Evolutionary conservation across 2,797 vertebrate genomes (phyloP).

Genomic region (Dryobates pubescens): DNA sequence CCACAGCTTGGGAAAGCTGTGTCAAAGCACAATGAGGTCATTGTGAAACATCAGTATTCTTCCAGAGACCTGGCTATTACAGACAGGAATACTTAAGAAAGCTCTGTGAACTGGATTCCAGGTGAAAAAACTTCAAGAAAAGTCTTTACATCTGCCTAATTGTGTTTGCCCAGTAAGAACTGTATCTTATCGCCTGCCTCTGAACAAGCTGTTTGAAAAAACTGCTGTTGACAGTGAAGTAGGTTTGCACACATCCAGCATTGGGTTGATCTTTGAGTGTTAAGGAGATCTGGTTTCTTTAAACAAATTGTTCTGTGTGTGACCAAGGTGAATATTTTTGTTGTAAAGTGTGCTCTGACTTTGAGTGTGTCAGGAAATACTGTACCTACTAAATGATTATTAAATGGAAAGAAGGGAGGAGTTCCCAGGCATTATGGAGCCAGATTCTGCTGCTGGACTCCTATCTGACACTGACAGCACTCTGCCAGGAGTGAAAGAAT

Average conservation of each 20-base stretch:
- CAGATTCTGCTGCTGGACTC: constrained; percentile 36
- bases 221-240: background rate
- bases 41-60: constrained; percentile 84
- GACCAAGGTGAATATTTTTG: constrained; percentile 50
- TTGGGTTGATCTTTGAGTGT: constrained; percentile 37
- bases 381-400: constrained; percentile 37
- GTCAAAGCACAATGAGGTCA: constrained; percentile 84
- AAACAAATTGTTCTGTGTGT: constrained; percentile 30
- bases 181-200: constrained; percentile 25
- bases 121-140: constrained; percentile 71
- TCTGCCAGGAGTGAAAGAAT: constrained; percentile 70
- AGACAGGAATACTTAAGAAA: constrained; percentile 70
- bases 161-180: constrained; percentile 29
- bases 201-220: constrained; percentile 30
- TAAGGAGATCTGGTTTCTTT: constrained; percentile 44
- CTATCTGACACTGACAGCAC: constrained; percentile 45
- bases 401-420: constrained; percentile 52
- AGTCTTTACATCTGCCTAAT: constrained; percentile 31
- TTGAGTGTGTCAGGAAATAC: constrained; percentile 37
- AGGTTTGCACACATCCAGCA: background rate
- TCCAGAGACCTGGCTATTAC: constrained; percentile 80
- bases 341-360: constrained; percentile 40
- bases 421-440: constrained; percentile 50
- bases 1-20: constrained; percentile 79
- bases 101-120: constrained; percentile 74